Evolutionary conservation across 2,113 vertebrate genomes (phyloP).

Genomic region (Tylochromis polylepis): DNA sequence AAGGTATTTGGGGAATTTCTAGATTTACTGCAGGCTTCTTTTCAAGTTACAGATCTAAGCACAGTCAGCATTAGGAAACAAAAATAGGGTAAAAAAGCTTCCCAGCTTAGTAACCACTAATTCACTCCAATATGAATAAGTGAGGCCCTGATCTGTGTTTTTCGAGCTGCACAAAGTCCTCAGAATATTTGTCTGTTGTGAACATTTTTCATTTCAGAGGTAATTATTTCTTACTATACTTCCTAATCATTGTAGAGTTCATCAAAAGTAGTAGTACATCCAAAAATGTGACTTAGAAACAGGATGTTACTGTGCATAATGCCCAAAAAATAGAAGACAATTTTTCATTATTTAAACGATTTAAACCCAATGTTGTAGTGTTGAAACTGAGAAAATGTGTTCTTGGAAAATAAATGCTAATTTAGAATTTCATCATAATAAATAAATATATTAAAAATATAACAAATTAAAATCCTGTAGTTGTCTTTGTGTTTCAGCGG

Average conservation of each 20-base stretch:
- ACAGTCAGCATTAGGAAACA: neutral
- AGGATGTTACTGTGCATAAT: neutral
- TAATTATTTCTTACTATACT: neutral
- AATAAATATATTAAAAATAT: neutral
- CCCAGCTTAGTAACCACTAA: neutral
- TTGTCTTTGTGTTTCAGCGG: neutral
- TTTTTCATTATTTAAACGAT: neutral
- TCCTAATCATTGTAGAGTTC: neutral
- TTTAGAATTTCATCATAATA: neutral
- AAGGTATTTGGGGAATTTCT: rapidly evolving
- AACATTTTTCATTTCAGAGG: neutral
- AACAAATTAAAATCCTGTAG: rapidly evolving
- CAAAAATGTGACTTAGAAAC: neutral
- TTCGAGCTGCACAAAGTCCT: rapidly evolving
- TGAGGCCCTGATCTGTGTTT: neutral
- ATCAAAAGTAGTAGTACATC: neutral
- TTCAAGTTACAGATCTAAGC: rapidly evolving
- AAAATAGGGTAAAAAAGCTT: neutral
- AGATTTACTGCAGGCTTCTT: neutral
- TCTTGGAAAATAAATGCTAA: neutral
- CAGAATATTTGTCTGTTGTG: neutral
- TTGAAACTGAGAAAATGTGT: neutral
- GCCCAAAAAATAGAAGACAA: neutral
- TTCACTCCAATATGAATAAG: neutral
- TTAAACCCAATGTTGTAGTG: neutral